A percentile compares a stretch with the other conserved stretches of the same genome.
Evolutionary conservation across 2,113 vertebrate species (phyloP).

Genomic region (Cyanocitta stelleri): DNA sequence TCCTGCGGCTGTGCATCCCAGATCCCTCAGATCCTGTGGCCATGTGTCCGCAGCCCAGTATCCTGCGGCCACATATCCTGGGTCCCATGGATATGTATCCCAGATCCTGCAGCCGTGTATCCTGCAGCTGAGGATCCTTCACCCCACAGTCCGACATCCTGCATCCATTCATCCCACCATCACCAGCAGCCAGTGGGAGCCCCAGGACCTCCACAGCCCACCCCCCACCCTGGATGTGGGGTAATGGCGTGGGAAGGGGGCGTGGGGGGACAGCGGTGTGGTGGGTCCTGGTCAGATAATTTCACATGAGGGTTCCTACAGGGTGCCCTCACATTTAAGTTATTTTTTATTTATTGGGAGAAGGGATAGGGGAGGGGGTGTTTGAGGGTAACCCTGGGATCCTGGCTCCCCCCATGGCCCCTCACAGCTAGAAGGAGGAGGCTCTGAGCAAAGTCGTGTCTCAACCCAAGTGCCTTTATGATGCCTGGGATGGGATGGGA

Average conservation of each 20-base stretch:
- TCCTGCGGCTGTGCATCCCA: background rate
- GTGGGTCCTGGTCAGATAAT: background rate
- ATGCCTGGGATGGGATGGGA: background rate
- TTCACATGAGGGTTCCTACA: background rate
- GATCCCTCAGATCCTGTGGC: background rate
- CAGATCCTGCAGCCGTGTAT: background rate
- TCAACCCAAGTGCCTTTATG: background rate
- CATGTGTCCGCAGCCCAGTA: background rate
- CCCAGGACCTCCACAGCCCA: background rate
- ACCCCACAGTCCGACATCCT: background rate
- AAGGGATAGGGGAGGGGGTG: background rate
- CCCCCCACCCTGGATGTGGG: background rate
- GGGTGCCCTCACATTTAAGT: background rate
- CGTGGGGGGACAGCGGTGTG: background rate
- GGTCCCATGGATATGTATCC: background rate
- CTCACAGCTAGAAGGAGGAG: background rate
- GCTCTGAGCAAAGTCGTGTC: background rate
- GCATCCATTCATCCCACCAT: background rate
- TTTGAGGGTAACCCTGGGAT: background rate
- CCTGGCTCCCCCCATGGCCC: background rate
- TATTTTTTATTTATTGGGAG: conserved; percentile 53
- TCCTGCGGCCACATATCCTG: background rate
- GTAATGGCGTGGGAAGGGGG: background rate
- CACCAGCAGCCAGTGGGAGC: background rate
- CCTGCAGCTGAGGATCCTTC: background rate